phyloP scores from a whole-genome alignment of 2,797 vertebrate genomes.

The Gymnoscopelus microlampas region DNA sequence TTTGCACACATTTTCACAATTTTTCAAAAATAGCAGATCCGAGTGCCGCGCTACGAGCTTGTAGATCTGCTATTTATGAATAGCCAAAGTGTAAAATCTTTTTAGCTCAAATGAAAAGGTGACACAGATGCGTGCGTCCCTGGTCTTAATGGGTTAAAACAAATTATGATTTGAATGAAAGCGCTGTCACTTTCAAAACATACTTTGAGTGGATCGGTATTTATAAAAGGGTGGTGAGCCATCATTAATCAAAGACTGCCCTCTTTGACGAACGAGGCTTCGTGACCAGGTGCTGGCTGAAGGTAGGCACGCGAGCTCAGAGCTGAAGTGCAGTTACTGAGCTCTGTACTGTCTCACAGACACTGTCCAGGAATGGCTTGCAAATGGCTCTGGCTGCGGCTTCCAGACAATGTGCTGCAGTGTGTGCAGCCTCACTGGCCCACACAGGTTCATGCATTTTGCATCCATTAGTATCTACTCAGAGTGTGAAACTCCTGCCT shows the following conservation, averaged over 20 bases:
- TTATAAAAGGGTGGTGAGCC: neutral
- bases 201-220: constrained; percentile 8
- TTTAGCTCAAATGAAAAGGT: too few relatives aligned
- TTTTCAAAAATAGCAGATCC: too few relatives aligned
- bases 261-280: constrained; percentile 26
- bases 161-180: neutral
- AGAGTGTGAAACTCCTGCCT: too few relatives aligned
- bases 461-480: too few relatives aligned
- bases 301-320: constrained; percentile 3
- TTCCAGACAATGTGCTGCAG: neutral
- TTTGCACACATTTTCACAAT: too few relatives aligned
- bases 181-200: neutral
- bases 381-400: neutral
- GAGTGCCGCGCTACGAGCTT: too few relatives aligned
- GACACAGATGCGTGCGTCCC: too few relatives aligned
- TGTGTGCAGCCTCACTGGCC: too few relatives aligned
- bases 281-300: constrained; percentile 25
- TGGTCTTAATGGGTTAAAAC: too few relatives aligned
- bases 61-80: too few relatives aligned
- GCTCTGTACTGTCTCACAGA: neutral
- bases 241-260: constrained; percentile 11
- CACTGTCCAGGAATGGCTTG: neutral
- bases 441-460: too few relatives aligned
- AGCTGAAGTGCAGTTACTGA: neutral
- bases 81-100: too few relatives aligned